Percentiles rank a stretch among this genome's conserved stretches.
phyloP scores from a whole-genome alignment of 2,113 vertebrate genomes.

The Corythornis vintsioides region DNA sequence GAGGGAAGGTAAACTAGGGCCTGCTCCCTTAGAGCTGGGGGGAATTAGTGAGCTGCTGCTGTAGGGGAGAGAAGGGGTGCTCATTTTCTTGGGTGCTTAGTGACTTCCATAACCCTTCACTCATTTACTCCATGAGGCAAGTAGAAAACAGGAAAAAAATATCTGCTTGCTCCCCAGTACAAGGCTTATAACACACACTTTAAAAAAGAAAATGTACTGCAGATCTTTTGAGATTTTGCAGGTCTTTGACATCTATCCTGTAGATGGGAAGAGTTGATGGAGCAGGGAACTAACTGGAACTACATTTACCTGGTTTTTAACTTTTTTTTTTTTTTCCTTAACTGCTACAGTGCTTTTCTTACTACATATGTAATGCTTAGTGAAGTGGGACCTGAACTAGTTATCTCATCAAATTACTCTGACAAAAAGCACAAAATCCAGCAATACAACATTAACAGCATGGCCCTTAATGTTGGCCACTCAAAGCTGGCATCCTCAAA shows the following conservation, averaged over 20 bases:
- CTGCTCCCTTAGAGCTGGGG: not conserved
- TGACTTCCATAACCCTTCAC: not conserved
- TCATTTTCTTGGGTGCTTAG: not conserved
- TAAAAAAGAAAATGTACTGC: not conserved
- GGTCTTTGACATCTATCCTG: not conserved
- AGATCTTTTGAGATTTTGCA: not conserved
- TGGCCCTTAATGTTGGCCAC: not conserved
- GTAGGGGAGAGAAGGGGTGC: fast-evolving
- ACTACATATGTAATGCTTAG: not conserved
- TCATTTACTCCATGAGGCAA: not conserved
- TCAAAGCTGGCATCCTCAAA: not conserved
- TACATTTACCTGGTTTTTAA: not conserved
- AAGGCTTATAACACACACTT: not conserved
- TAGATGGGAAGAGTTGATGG: not conserved
- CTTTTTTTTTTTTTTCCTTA: not conserved
- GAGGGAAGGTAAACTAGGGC: not conserved
- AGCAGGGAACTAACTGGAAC: not conserved
- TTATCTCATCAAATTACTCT: not conserved
- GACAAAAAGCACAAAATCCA: not conserved
- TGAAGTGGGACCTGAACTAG: not conserved
- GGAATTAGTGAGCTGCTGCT: not conserved
- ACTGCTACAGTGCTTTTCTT: not conserved
- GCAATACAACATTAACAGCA: not conserved
- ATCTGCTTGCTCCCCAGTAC: not conserved
- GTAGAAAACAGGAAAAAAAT: not conserved